Evolutionary conservation across 2,888 invertebrate species (phyloP).

Genomic region (Thera britannica): DNA sequence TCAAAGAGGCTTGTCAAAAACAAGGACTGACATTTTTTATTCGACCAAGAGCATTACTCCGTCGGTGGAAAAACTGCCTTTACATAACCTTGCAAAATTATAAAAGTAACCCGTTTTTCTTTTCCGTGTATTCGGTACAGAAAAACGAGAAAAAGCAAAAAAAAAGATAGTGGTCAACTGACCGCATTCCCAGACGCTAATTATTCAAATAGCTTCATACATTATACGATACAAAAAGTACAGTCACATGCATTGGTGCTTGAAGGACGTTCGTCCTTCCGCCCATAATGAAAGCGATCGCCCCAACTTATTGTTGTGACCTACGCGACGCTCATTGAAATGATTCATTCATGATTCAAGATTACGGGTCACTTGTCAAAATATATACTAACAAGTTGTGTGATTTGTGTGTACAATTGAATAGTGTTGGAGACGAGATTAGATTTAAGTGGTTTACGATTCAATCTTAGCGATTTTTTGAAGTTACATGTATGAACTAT

Average conservation of each 20-base stretch:
- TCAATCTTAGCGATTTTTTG: no score
- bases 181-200: background rate
- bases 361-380: conserved; percentile 11
- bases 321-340: conserved; percentile 4
- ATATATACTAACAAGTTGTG: background rate
- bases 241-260: conserved; percentile 17
- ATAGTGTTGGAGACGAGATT: no score
- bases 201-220: conserved; percentile 1
- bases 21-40: no score
- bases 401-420: no score
- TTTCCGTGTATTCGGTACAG: no score
- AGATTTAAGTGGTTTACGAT: no score
- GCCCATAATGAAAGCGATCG: conserved; percentile 3
- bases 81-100: no score
- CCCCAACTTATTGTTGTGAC: conserved; percentile 18
- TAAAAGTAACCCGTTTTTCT: no score
- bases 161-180: background rate
- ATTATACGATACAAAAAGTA: background rate
- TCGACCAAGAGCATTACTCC: no score
- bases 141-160: background rate
- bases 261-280: conserved; percentile 9
- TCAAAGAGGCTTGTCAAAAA: no score
- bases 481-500: no score
- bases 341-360: conserved; percentile 11
- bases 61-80: no score